phyloP scores from a whole-genome alignment of 2,888 invertebrate species.

The Drosophila merina region DNA sequence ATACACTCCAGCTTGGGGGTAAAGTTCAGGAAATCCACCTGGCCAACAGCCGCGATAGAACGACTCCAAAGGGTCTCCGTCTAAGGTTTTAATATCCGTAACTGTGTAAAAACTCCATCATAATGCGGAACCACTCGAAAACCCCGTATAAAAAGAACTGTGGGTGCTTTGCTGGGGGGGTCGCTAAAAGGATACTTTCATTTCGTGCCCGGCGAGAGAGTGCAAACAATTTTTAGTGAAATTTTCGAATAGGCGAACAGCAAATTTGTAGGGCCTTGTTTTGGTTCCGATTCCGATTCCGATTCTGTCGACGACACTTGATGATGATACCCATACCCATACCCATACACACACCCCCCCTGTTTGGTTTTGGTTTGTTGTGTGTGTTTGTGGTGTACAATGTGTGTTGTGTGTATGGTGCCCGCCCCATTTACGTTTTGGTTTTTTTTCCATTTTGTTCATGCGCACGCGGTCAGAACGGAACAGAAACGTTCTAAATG shows the following conservation, averaged over 20 bases:
- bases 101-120: neutral
- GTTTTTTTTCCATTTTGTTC: constrained; percentile 22
- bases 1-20: constrained; percentile 10
- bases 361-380: constrained; percentile 29
- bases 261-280: constrained; percentile 76
- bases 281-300: constrained; percentile 63
- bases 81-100: neutral
- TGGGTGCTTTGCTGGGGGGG: constrained; percentile 21
- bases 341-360: constrained; percentile 4
- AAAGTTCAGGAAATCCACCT: constrained; percentile 41
- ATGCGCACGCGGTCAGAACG: constrained; percentile 44
- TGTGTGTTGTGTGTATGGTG: constrained; percentile 17
- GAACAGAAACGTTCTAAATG: constrained; percentile 69
- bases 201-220: constrained; percentile 83
- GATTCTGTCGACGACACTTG: constrained; percentile 46
- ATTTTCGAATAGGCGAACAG: constrained; percentile 84
- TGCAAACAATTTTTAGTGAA: constrained; percentile 85
- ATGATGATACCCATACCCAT: constrained; percentile 55
- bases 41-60: constrained; percentile 36
- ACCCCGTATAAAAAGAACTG: constrained; percentile 3
- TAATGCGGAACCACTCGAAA: neutral
- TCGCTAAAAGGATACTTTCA: constrained; percentile 79
- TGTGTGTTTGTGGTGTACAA: constrained; percentile 32
- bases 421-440: constrained; percentile 68
- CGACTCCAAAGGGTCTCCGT: constrained; percentile 4